Evolutionary conservation across 2,888 invertebrate genomes (phyloP), one percentile per base, ranked within the genome.

Genomic region (Cabera pusaria): DNA sequence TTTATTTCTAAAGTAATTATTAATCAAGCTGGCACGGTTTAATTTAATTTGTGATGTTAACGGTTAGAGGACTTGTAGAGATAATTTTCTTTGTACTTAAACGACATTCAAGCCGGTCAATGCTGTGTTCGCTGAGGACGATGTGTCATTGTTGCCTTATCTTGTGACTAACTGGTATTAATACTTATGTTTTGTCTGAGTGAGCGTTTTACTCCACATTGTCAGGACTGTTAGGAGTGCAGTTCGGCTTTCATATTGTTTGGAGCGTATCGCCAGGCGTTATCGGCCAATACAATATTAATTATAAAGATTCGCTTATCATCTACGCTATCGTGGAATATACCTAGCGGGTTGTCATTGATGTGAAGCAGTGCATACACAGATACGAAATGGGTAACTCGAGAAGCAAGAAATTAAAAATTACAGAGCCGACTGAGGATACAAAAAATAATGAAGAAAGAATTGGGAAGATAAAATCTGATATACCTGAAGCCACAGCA

Each of bases 71-170:
- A 38, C 40, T 35, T 21, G 43, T 38, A 17, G 21, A 28, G 33
- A 35, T 26, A 35, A 28, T 49, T 44, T 41, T 25, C 45, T 51
- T 47, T 51, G 43, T 37, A 20, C 20, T 18, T 32, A 26, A 34
- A 26, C 44, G 35, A 44, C 44, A 44, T 56, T 56, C 45, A 47
- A 43, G 52, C 36, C 72, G 74, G 77, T 72, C 73, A 74, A 64
- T 64, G 66, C 55, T 67, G 66, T 64, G 58, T 60, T 62, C 20
- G 64, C 59, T 64, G 63, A 71, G 72, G 72, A 59, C 74, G 72
- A 74, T 80, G 80, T 83, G 84, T 84, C 81, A 84, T 73, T 79
- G 77, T 58, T 66, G 66, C 65, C 70, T 84, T 84, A 86, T 86
- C 84, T 73, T 60, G 60, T 59, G 49, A 37, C 42, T 42, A 63